Evolutionary conservation across 2,113 vertebrate genomes (phyloP), one percentile per base, ranked within the genome.

Genomic region (Rhodinocichla rosea): DNA sequence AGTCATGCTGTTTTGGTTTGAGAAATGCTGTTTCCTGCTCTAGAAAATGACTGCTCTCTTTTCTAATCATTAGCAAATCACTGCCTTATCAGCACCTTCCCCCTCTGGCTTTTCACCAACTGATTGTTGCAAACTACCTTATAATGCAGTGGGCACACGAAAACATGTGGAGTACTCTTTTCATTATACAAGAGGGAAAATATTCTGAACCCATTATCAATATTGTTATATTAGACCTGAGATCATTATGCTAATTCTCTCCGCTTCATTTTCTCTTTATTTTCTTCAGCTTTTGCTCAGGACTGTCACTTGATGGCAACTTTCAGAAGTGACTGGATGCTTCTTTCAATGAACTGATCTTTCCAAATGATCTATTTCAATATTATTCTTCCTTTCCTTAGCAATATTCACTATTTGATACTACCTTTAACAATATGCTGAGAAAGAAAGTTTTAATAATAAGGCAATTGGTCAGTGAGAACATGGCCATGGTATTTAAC

Each of bases 371-470:
- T 28, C 26, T 56, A 0, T 56, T 87, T 93, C n/a, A 56, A 10
- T 39, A 42, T 45, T 60, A 4, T 57, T 42, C 45, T 65, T 89
- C 35, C 27, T 89, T 87, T 87, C 17, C 14, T 60, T 39, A 77
- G 35, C 56, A 63, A 27, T 59, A 89, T 37, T 62, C 59, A 39
- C 14, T 80, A 80, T 83, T 83, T 13, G 9, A 35, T 50, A 47
- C 6, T 45, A 20, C 24, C 9, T 45, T 78, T 65, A 86, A 28
- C 86, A 88, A 47, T 20, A 32, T 10, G 21, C 45, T 84, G 55
- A 92, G 68, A 62, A 82, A 90, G 78, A 83, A 86, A 85, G n/a
- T 92, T 95, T 94, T 94, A 89, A 57, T 24, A 84, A 62, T 47
- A 76, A 86, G 39, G 28, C 78, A 76, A 71, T 57, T 85, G 90